Percentiles rank a stretch among this genome's conserved stretches.
These are phyloP conservation scores for Pantherophis alleghaniensis DNA, from an alignment of 2,797 vertebrate species.

Conservation along the genomic window DNA sequence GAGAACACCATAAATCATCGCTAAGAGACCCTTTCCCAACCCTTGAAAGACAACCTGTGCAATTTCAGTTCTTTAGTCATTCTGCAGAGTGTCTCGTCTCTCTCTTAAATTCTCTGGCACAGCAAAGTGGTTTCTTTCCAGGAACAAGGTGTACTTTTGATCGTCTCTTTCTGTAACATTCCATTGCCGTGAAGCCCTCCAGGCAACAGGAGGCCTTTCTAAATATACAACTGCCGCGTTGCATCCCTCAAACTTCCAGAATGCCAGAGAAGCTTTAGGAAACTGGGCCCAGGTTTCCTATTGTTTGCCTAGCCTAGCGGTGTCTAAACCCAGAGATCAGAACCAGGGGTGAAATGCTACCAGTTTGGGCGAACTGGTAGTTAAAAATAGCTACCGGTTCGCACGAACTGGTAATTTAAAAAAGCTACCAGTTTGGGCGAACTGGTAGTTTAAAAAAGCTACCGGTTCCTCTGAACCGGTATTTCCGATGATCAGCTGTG, in stretches of 20 bases:
- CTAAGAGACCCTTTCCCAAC: neutral
- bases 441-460: too few species aligned
- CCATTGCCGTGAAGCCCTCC: neutral
- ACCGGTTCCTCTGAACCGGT: too few species aligned
- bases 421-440: too few species aligned
- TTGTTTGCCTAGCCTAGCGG: neutral
- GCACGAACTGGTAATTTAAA: too few species aligned
- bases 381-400: too few species aligned
- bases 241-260: neutral
- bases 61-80: neutral
- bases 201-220: neutral
- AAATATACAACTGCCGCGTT: neutral
- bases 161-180: neutral
- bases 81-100: neutral
- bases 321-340: neutral
- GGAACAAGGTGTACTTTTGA: neutral
- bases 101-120: neutral
- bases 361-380: too few species aligned
- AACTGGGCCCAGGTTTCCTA: neutral
- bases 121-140: neutral
- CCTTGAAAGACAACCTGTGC: neutral
- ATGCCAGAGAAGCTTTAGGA: neutral
- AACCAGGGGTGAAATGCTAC: neutral
- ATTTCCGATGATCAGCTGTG: too few species aligned
- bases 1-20: neutral